Percentiles rank a stretch among this genome's conserved stretches.
phyloP scores from a whole-genome alignment of 2,113 vertebrate genomes.

The Heteronetta atricapilla region DNA sequence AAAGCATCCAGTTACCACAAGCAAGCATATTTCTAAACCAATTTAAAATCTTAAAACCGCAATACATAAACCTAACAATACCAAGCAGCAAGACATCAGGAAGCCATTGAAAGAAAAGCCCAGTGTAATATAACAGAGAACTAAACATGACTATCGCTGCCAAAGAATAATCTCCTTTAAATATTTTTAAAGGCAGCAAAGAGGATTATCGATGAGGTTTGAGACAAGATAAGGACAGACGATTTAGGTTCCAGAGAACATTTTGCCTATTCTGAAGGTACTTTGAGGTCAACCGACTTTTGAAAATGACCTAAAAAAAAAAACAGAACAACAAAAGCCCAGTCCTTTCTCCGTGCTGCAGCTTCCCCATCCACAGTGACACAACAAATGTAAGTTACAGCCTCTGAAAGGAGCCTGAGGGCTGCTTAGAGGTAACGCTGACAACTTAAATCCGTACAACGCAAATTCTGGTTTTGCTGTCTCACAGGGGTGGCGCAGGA shows the following conservation, averaged over 20 bases:
- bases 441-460: neutral
- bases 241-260: neutral
- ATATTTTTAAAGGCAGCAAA: neutral
- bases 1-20: neutral
- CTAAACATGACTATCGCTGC: neutral
- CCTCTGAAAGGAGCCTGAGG: neutral
- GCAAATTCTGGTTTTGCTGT: accelerated
- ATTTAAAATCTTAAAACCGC: neutral
- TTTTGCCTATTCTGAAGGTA: neutral
- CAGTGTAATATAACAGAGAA: neutral
- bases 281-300: neutral
- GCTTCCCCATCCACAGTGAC: neutral
- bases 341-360: neutral
- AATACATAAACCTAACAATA: neutral
- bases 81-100: neutral
- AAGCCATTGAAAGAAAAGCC: neutral
- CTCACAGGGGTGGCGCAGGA: neutral
- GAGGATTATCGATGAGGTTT: neutral
- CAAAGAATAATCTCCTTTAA: neutral
- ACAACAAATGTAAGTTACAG: neutral
- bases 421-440: neutral
- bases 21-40: neutral
- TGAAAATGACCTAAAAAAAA: neutral
- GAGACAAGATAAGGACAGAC: neutral
- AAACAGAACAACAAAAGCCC: neutral